A percentile compares a stretch with the other conserved stretches of the same genome.
Conservation (phyloP, 2,113 vertebrate species). For the Odontesthes bonariensis region DNA sequence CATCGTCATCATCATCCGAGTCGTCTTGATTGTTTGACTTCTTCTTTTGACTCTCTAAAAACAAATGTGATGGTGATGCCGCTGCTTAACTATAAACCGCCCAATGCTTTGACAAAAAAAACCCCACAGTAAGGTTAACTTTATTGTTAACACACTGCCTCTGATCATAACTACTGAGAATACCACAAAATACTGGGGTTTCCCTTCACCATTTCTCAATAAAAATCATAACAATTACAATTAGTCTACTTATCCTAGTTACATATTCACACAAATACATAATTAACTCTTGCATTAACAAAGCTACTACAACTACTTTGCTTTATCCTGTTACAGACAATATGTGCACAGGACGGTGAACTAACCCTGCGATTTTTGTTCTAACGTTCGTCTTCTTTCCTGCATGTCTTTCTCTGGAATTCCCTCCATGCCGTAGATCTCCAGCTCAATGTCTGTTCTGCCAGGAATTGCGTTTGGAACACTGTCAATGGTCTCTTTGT, state of each 20-base stretch:
- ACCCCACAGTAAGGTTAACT: too few relatives aligned
- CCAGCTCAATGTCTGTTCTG: constrained; percentile 96
- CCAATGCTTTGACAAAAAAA: background rate
- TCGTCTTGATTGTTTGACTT: constrained; percentile 93
- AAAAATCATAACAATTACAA: too few relatives aligned
- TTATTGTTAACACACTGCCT: background rate
- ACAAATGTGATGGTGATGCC: background rate
- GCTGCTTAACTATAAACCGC: background rate
- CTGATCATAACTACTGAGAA: background rate
- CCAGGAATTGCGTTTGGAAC: constrained; percentile 99
- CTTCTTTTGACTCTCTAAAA: constrained; percentile 94
- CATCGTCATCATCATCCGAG: constrained; percentile 96
- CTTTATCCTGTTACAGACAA: background rate
- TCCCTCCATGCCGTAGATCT: constrained; percentile 99
- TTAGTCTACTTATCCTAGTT: too few relatives aligned
- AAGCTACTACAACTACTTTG: background rate
- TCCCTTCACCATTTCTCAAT: too few relatives aligned
- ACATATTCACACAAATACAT: too few relatives aligned
- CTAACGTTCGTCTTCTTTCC: constrained; percentile 92
- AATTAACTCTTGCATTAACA: too few relatives aligned
- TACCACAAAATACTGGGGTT: too few relatives aligned
- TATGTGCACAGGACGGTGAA: background rate
- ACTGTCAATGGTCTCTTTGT: constrained; percentile 98
- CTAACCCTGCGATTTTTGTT: constrained; percentile 97
- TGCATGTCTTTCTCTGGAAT: constrained; percentile 99